A percentile compares a stretch with the other conserved stretches of the same genome.
Conservation (phyloP, 2,113 vertebrate genomes). For the Nothobranchius furzeri region DNA sequence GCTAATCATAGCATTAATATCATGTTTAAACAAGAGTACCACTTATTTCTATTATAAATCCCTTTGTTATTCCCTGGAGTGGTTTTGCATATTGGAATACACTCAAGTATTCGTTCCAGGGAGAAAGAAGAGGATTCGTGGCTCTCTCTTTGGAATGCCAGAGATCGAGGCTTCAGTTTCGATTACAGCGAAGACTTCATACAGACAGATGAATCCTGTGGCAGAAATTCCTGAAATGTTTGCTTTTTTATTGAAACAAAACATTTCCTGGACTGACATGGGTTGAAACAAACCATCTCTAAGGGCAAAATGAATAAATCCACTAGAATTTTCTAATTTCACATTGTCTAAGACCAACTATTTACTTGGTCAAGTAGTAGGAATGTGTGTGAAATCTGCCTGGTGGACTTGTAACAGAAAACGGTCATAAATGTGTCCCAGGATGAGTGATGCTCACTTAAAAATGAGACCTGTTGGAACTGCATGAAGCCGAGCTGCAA, state of each 20-base stretch:
- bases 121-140: slow-evolving; percentile 29
- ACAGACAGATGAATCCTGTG: slow-evolving; percentile 29
- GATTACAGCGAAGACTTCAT: slow-evolving; percentile 18
- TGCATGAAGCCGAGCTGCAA: not conserved
- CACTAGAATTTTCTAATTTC: not conserved
- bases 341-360: not conserved
- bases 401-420: not conserved
- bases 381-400: not conserved
- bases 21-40: slow-evolving; percentile 15
- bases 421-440: not conserved
- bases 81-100: slow-evolving; percentile 31
- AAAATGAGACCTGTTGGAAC: not conserved
- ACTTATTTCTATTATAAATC: slow-evolving; percentile 17
- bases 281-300: not conserved
- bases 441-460: not conserved
- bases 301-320: not conserved
- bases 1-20: slow-evolving; percentile 24
- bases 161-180: slow-evolving; percentile 5
- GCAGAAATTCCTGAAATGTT: not conserved
- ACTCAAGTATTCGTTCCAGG: slow-evolving; percentile 23
- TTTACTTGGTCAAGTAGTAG: no score
- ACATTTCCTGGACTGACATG: not conserved
- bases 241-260: not conserved
- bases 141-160: slow-evolving; percentile 19
- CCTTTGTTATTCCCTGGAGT: slow-evolving; percentile 30